phyloP scores from a whole-genome alignment of 1,140 invertebrate genomes.

The Holcopasites calliopsidis region DNA sequence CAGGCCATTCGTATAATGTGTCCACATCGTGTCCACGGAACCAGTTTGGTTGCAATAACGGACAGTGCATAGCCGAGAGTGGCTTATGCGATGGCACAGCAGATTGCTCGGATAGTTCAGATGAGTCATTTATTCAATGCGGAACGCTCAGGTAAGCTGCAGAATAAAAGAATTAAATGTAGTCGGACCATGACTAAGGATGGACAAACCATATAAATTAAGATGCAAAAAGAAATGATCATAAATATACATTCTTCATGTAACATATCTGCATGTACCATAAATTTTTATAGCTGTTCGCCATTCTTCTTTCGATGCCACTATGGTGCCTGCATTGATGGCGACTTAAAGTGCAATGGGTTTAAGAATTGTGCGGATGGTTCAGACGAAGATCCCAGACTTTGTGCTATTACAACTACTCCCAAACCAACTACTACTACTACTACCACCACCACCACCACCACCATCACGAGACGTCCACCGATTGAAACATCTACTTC shows the following conservation, averaged over 20 bases:
- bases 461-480: background rate
- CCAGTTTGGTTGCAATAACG: conserved; percentile 70
- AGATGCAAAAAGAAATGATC: no score
- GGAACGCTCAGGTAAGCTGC: conserved; percentile 65
- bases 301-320: conserved; percentile 80
- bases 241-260: no score
- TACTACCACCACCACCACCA: background rate
- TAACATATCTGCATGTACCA: background rate
- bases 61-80: conserved; percentile 69
- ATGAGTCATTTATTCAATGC: conserved; percentile 81
- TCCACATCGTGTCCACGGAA: conserved; percentile 31
- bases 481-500: background rate
- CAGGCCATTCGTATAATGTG: background rate
- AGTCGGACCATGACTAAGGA: no score
- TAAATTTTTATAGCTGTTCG: conserved; percentile 71
- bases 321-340: conserved; percentile 83
- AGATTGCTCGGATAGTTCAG: conserved; percentile 81
- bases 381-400: conserved; percentile 83
- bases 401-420: conserved; percentile 43
- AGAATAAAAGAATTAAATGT: background rate
- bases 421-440: background rate
- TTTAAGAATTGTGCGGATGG: conserved; percentile 83
- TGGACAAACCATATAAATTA: no score
- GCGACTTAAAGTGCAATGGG: conserved; percentile 81
- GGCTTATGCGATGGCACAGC: conserved; percentile 79